These are phyloP conservation scores for Cebus imitator DNA, from an alignment of 2,113 vertebrate genomes.

Conservation along the genomic window DNA sequence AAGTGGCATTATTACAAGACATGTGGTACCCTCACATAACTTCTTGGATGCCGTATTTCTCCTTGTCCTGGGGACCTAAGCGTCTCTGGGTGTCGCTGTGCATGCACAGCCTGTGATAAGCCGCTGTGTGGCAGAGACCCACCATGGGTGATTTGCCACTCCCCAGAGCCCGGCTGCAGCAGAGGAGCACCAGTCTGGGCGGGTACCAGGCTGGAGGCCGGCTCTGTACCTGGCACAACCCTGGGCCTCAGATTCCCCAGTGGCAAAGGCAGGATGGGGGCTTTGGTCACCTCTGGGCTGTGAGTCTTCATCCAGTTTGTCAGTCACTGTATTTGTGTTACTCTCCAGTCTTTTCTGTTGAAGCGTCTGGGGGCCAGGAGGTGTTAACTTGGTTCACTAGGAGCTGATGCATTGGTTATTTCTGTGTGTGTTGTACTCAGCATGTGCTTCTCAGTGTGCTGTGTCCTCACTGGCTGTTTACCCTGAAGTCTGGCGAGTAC, in stretches of 20 bases:
- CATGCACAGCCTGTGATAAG: neutral
- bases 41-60: neutral
- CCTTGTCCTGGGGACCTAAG: neutral
- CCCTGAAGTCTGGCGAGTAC: neutral
- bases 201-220: neutral
- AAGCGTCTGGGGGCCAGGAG: neutral
- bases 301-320: neutral
- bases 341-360: neutral
- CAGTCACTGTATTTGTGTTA: accelerated
- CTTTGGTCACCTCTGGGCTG: accelerated
- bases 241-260: neutral
- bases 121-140: accelerated
- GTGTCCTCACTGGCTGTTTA: neutral
- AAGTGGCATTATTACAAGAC: neutral
- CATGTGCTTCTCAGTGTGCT: accelerated
- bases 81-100: neutral
- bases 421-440: neutral
- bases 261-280: neutral
- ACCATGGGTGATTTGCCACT: accelerated
- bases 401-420: neutral
- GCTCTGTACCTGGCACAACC: accelerated
- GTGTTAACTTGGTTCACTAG: neutral
- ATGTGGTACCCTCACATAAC: accelerated
- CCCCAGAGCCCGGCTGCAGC: accelerated
- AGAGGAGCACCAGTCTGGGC: no score